These are phyloP conservation scores for Meandrusa payeni DNA, from an alignment of 2,888 invertebrate genomes.

Conservation along the genomic window DNA sequence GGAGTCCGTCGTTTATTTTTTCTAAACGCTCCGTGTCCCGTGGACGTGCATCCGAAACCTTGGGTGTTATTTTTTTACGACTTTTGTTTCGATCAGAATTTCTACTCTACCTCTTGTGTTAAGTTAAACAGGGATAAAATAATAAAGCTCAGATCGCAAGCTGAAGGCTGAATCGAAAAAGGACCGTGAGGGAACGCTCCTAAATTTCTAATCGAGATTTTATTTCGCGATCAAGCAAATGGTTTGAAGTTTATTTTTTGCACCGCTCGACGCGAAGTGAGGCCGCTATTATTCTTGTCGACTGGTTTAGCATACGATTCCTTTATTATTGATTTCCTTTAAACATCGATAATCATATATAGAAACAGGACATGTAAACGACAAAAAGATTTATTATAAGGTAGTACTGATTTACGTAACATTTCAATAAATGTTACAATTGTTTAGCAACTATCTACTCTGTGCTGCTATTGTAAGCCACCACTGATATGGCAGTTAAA, in stretches of 20 bases:
- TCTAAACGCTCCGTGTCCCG: constrained; percentile 60
- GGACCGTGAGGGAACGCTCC: constrained; percentile 61
- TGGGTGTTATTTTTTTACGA: constrained; percentile 52
- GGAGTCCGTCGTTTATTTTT: constrained; percentile 76
- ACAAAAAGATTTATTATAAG: too few species aligned
- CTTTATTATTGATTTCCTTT: too few species aligned
- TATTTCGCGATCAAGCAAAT: constrained; percentile 59
- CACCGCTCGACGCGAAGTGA: constrained; percentile 62
- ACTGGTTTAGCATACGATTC: constrained; percentile 25
- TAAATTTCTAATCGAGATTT: constrained; percentile 72
- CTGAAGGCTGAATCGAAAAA: constrained; percentile 56
- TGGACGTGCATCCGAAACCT: constrained; percentile 79
- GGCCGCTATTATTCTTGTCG: constrained; percentile 45
- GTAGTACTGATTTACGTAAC: too few species aligned
- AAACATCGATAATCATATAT: too few species aligned
- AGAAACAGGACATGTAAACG: too few species aligned
- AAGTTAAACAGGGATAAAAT: constrained; percentile 72
- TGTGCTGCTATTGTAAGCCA: too few species aligned
- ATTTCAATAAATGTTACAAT: too few species aligned
- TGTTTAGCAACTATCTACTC: too few species aligned
- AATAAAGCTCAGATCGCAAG: constrained; percentile 60
- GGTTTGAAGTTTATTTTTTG: constrained; percentile 62
- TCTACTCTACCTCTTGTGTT: constrained; percentile 66
- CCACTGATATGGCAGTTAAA: too few species aligned
- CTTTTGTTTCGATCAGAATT: constrained; percentile 60